Percentiles rank a stretch among this genome's conserved stretches.
Evolutionary conservation across 2,797 vertebrate species (phyloP).

Genomic region (Aplochiton taeniatus): DNA sequence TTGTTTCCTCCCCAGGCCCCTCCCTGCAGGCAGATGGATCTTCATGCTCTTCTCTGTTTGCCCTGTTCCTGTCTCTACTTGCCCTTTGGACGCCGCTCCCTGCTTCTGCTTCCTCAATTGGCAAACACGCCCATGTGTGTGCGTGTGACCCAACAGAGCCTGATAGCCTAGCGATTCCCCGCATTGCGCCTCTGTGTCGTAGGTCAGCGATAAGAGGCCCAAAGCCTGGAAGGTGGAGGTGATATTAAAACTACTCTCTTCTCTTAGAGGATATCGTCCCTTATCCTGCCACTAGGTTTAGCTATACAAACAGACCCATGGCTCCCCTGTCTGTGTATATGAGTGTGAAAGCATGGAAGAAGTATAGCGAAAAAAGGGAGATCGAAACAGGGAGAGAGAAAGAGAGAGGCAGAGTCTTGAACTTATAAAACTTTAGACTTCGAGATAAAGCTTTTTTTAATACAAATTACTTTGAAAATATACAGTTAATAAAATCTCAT

Average conservation of each 20-base stretch:
- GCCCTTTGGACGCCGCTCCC: conserved; percentile 59
- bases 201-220: conserved; percentile 35
- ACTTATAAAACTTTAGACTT: conserved; percentile 23
- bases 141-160: conserved; percentile 9
- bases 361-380: not conserved
- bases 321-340: not conserved
- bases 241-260: conserved; percentile 28
- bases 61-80: conserved; percentile 26
- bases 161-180: conserved; percentile 17
- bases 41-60: conserved; percentile 32
- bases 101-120: conserved; percentile 34
- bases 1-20: not conserved
- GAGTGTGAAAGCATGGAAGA: conserved; percentile 2
- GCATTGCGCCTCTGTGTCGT: conserved; percentile 20
- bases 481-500: conserved; percentile 51
- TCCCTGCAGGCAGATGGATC: conserved; percentile 28
- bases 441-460: conserved; percentile 57
- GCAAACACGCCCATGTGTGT: conserved; percentile 40
- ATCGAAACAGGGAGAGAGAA: conserved; percentile 9
- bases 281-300: conserved; percentile 39
- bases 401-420: too few relatives aligned
- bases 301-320: conserved; percentile 34
- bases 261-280: conserved; percentile 23
- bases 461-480: conserved; percentile 67
- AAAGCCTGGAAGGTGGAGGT: not conserved